A percentile compares a stretch with the other conserved stretches of the same genome.
These are phyloP conservation scores for Bombylius discolor DNA, from an alignment of 2,888 invertebrate species.

Conservation along the genomic window DNA sequence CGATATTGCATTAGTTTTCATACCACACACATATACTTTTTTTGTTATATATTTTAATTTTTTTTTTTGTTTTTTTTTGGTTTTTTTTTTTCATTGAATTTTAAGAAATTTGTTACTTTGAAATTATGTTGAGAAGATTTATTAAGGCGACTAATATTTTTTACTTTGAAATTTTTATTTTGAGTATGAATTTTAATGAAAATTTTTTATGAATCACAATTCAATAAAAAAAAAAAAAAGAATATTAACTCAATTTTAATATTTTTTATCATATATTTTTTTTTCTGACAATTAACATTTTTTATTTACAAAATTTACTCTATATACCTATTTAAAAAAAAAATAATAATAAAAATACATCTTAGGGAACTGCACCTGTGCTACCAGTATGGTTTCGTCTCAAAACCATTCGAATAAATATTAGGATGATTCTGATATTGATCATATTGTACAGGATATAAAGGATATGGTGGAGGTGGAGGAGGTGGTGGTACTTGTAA, in stretches of 20 bases:
- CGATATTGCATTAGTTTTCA: constrained; percentile 1
- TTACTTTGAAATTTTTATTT: too few species aligned
- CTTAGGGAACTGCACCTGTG: not conserved
- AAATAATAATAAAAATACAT: not conserved
- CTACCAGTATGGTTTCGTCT: constrained; percentile 15
- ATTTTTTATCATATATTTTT: not conserved
- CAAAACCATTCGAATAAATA: constrained; percentile 7
- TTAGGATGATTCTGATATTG: constrained; percentile 10
- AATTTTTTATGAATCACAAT: too few species aligned
- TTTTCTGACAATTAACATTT: not conserved
- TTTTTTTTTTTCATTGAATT: too few species aligned
- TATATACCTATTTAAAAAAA: not conserved
- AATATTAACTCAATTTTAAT: too few species aligned
- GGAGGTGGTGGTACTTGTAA: not conserved
- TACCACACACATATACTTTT: not conserved
- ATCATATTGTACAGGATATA: constrained; percentile 16
- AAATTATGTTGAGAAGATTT: too few species aligned
- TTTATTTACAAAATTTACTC: constrained; percentile 5
- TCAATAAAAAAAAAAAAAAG: too few species aligned
- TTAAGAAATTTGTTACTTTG: too few species aligned
- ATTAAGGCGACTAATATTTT: too few species aligned
- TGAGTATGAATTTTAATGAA: too few species aligned
- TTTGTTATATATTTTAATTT: too few species aligned
- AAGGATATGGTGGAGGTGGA: not conserved
- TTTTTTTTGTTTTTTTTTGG: too few species aligned